Evolutionary conservation across 35 echinoderm and acorn worm genomes (phyloP), one percentile per base, ranked within the genome.

Genomic region (Holothuria glaberrima): DNA sequence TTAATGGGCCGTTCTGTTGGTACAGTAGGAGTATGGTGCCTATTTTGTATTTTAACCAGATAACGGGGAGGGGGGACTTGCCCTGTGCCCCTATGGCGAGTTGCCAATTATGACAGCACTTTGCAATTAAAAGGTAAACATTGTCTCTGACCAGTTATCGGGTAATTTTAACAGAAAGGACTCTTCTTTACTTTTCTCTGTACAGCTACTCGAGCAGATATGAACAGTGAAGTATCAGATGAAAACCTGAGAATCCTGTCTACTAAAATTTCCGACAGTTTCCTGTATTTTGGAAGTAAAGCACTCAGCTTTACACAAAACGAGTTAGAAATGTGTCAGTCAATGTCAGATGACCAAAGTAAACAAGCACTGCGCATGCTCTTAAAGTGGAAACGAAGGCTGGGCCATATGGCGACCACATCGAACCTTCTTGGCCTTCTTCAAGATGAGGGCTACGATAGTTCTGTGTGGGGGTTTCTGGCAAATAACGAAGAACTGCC

Each of bases 321-420:
- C 0, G 71, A 75, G 44, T 41, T 75, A 9, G 29, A 75, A 45
- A 41, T 21, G 44, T 75, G 29, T n/a, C 34, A 45, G 41, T 22
- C 12, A 18, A 22, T n/a, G 32, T 31, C 71, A 0, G 71, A 75
- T 5, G 29, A 38, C 10, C 18, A 44, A 38, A 32, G 44, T 32
- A 31, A 75, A 38, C 71, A 75, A 29, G 71, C 71, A 75, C 31
- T 18, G 30, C 29, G 34, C 30, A 75, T 75, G 71, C 71, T 75
- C 33, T 38, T 35, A 22, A 75, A 75, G 44, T 75, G 71, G 71
- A 75, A 75, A 38, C 71, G 22, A 41, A 31, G 71, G 12, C 22
- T 75, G 71, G 71, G 71, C 0, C 71, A 3, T 75, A 6, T 19
- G 22, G 71, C 71, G 2, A 75, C 71, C 13, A 38, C 34, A 2